phyloP scores from a whole-genome alignment of 2,888 invertebrate genomes.

The Cosmorhoe ocellata region DNA sequence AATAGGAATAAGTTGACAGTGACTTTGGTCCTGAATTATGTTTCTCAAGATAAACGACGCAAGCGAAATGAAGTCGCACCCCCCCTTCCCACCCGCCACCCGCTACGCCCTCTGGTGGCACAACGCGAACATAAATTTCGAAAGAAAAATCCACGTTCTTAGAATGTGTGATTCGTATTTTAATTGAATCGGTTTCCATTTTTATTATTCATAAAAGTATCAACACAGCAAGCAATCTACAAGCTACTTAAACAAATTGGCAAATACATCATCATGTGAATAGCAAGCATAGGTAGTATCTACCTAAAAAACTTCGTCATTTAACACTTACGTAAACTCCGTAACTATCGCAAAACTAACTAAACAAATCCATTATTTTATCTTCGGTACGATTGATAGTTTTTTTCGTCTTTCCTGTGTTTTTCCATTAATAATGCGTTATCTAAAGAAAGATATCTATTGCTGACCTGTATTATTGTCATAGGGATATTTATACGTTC shows the following conservation, averaged over 20 bases:
- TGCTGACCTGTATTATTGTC: conserved; percentile 83
- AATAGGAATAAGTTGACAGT: conserved; percentile 84
- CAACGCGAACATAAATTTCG: conserved; percentile 75
- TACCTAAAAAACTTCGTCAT: neutral
- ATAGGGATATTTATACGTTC: conserved; percentile 80
- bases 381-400: conserved; percentile 62
- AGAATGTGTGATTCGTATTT: conserved; percentile 81
- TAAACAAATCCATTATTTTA: conserved; percentile 65
- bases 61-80: conserved; percentile 88
- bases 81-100: conserved; percentile 46
- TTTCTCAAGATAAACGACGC: conserved; percentile 87
- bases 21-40: conserved; percentile 85
- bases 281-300: no score
- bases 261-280: no score
- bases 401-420: conserved; percentile 76
- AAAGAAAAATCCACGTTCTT: conserved; percentile 79
- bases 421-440: conserved; percentile 78
- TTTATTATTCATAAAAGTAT: neutral
- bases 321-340: conserved; percentile 6
- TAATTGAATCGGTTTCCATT: conserved; percentile 70
- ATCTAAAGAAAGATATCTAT: conserved; percentile 76
- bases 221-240: no score
- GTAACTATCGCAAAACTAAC: conserved; percentile 43
- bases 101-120: conserved; percentile 62
- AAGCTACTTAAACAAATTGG: no score